phyloP scores from a whole-genome alignment of 1,140 invertebrate species.

The Cherax destructor region DNA sequence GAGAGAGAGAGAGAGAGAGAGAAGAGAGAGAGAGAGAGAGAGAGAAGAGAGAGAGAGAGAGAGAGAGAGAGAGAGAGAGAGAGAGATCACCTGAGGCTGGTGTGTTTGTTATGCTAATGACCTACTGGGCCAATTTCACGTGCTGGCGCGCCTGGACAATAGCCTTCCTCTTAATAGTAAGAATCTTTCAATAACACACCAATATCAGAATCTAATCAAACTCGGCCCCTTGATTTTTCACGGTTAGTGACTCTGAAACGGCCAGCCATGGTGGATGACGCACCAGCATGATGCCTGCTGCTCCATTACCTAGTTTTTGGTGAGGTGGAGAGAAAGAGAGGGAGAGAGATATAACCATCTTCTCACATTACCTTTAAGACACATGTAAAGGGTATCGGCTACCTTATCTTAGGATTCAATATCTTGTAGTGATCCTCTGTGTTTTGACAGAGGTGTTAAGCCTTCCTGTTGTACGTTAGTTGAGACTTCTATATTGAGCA shows the following conservation, averaged over 20 bases:
- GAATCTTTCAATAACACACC: conserved; percentile 50
- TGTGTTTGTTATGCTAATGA: conserved; percentile 47
- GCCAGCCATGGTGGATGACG: not conserved
- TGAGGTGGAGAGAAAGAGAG: too few relatives aligned
- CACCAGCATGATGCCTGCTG: not conserved
- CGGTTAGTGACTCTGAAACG: conserved; percentile 18
- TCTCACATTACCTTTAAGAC: too few relatives aligned
- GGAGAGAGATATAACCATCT: too few relatives aligned
- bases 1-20: not conserved
- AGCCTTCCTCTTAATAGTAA: conserved; percentile 25
- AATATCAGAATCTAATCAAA: conserved; percentile 51
- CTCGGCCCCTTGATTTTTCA: conserved; percentile 33
- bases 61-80: not conserved
- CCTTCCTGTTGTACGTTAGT: too few relatives aligned
- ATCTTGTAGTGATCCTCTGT: too few relatives aligned
- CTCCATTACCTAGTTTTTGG: not conserved
- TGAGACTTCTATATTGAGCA: too few relatives aligned
- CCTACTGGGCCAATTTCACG: conserved; percentile 33
- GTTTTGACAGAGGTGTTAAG: too few relatives aligned
- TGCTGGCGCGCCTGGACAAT: conserved; percentile 31
- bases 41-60: conserved; percentile 6
- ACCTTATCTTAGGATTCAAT: too few relatives aligned
- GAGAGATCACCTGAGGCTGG: conserved; percentile 32
- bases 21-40: conserved; percentile 34
- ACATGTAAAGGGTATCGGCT: too few relatives aligned